Evolutionary conservation across 2,113 vertebrate genomes (phyloP).

Genomic region (Thamnophis sirtalis): DNA sequence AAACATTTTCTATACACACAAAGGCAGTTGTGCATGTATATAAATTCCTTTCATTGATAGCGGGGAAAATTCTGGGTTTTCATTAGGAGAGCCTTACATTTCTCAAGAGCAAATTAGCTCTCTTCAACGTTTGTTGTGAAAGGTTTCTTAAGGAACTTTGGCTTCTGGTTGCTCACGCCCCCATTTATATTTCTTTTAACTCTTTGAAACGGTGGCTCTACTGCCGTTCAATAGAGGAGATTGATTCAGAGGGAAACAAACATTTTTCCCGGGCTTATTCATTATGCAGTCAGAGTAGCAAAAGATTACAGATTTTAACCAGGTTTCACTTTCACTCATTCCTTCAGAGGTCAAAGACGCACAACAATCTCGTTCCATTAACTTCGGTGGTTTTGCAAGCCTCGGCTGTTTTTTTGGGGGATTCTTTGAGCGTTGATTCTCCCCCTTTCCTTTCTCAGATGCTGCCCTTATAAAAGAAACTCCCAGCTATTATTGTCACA

Average conservation of each 20-base stretch:
- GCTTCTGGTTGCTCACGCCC: not conserved
- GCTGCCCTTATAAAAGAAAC: not conserved
- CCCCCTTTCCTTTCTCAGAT: not conserved
- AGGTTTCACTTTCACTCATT: slow-evolving; percentile 21
- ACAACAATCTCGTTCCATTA: not conserved
- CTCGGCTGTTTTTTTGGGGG: not conserved
- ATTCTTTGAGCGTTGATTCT: not conserved
- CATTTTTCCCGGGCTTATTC: slow-evolving; percentile 19
- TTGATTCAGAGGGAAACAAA: slow-evolving; percentile 18
- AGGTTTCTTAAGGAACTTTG: slow-evolving; percentile 10
- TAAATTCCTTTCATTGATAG: not conserved
- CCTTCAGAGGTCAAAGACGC: slow-evolving; percentile 30
- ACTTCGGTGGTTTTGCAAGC: not conserved
- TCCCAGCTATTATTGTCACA: slow-evolving; percentile 6
- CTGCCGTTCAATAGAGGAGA: slow-evolving; percentile 4
- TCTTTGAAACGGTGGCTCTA: slow-evolving; percentile 22
- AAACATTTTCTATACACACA: slow-evolving; percentile 14
- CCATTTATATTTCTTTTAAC: not conserved
- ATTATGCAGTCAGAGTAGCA: not conserved
- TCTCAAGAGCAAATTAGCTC: not conserved
- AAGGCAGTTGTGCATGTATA: not conserved
- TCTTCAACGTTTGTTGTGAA: slow-evolving; percentile 3
- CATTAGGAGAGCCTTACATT: not conserved
- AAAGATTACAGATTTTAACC: slow-evolving; percentile 25
- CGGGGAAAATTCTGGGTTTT: not conserved